Evolutionary conservation across 2,888 invertebrate species (phyloP).

Genomic region (Amphipoea lucens): DNA sequence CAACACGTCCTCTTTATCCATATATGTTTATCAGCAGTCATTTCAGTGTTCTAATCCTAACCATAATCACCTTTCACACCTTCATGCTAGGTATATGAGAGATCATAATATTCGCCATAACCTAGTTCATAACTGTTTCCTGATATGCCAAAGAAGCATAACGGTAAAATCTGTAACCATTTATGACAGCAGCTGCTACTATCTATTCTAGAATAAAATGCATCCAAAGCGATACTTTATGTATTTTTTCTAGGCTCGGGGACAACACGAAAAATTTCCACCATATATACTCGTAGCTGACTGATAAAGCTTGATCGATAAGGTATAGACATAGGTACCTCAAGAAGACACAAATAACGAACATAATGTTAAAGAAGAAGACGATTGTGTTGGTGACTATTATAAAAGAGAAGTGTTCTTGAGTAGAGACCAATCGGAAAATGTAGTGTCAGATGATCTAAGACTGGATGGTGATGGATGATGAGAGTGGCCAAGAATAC

Average conservation of each 20-base stretch:
- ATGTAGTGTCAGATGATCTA: background rate
- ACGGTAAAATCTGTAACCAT: background rate
- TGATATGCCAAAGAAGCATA: background rate
- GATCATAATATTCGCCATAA: background rate
- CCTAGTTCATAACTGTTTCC: background rate
- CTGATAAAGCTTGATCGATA: background rate
- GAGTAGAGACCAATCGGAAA: background rate
- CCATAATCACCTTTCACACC: background rate
- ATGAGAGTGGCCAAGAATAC: background rate
- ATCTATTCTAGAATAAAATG: constrained; percentile 5
- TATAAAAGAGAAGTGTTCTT: background rate
- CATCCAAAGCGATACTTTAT: constrained; percentile 7
- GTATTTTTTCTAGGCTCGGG: background rate
- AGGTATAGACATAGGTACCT: background rate
- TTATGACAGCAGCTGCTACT: background rate
- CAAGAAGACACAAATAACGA: background rate
- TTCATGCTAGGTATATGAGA: background rate
- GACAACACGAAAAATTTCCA: background rate
- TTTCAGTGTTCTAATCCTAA: background rate
- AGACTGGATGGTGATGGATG: too few species aligned
- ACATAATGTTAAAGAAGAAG: background rate
- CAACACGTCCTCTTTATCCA: background rate
- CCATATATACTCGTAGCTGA: background rate
- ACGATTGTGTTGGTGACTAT: background rate
- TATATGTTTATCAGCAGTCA: background rate